A percentile compares a stretch with the other conserved stretches of the same genome.
Conservation (phyloP, 2,113 vertebrate species). For the Chinchilla lanigera region DNA sequence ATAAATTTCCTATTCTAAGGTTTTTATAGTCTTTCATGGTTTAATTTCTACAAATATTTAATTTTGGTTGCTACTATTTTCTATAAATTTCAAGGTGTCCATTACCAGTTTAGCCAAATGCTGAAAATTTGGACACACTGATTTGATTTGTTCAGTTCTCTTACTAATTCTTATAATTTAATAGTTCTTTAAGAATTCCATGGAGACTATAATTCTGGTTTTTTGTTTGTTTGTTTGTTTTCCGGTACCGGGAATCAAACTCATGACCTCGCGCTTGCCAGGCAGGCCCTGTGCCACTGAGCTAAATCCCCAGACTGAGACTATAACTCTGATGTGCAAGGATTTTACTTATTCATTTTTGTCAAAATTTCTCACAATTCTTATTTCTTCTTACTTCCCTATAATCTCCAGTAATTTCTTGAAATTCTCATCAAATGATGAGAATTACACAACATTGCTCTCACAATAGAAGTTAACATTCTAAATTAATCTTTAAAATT, state of each 20-base stretch:
- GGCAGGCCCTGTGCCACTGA: no score
- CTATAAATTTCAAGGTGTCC: neutral
- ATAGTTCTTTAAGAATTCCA: neutral
- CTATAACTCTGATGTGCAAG: neutral
- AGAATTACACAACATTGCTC: neutral
- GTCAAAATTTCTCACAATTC: neutral
- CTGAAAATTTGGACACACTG: neutral
- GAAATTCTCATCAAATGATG: neutral
- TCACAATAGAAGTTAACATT: slow-evolving; percentile 4
- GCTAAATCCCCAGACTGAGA: no score
- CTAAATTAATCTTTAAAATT: neutral
- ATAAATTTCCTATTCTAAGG: neutral
- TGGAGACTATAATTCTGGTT: neutral
- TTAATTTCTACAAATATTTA: neutral
- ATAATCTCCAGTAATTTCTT: neutral
- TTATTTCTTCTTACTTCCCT: neutral
- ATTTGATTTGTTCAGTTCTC: neutral
- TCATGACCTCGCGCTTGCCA: no score
- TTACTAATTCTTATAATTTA: neutral
- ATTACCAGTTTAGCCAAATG: neutral
- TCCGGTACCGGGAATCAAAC: no score
- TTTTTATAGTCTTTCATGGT: neutral
- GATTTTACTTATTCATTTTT: neutral
- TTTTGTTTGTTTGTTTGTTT: no score
- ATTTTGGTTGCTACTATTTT: neutral